phyloP scores from a whole-genome alignment of 2,113 vertebrate species.

The Triplophysa rosa region DNA sequence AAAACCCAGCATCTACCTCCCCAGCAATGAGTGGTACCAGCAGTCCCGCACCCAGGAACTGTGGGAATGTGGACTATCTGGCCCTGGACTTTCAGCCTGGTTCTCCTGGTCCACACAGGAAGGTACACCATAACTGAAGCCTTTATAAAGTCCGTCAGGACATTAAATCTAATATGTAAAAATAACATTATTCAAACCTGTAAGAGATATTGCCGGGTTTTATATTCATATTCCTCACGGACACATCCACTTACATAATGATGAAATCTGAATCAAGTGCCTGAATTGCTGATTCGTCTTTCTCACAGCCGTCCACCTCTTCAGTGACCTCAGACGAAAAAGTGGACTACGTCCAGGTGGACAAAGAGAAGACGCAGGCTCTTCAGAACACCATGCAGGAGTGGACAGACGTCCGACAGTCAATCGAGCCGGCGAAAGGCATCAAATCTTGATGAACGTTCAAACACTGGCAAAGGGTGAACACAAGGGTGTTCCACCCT shows the following conservation, averaged over 20 bases:
- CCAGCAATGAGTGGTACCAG: slow-evolving; percentile 91
- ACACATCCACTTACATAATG: background rate
- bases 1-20: slow-evolving; percentile 96
- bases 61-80: slow-evolving; percentile 93
- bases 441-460: slow-evolving; percentile 79
- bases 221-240: background rate
- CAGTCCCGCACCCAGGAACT: slow-evolving; percentile 94
- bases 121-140: slow-evolving; percentile 71
- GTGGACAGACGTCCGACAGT: slow-evolving; percentile 97
- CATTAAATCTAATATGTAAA: too few species aligned
- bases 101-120: slow-evolving; percentile 92
- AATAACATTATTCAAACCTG: too few species aligned
- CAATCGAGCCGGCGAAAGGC: slow-evolving; percentile 86
- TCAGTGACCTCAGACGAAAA: slow-evolving; percentile 95
- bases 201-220: too few species aligned
- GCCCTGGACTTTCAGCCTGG: slow-evolving; percentile 94
- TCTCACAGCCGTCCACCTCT: slow-evolving; percentile 89
- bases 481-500: slow-evolving; percentile 23
- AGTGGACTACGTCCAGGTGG: slow-evolving; percentile 97
- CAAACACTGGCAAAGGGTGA: slow-evolving; percentile 2
- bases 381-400: slow-evolving; percentile 99
- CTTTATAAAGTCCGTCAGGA: background rate
- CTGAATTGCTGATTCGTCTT: slow-evolving; percentile 18
- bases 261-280: background rate
- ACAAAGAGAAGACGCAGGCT: slow-evolving; percentile 97